phyloP scores from a whole-genome alignment of 2,888 invertebrate species.

The Urechis unicinctus region DNA sequence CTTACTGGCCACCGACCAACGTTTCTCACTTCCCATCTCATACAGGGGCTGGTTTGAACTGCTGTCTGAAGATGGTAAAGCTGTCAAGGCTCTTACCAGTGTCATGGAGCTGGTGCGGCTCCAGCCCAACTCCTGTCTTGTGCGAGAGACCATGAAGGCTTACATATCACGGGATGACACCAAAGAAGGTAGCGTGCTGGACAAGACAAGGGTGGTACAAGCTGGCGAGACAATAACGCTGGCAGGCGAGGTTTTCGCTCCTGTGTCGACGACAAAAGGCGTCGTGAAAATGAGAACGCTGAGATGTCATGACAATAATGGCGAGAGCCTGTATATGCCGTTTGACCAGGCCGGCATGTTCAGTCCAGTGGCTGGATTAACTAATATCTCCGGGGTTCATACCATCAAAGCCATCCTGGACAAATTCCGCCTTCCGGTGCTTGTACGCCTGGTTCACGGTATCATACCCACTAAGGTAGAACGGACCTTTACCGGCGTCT shows the following conservation, averaged over 20 bases:
- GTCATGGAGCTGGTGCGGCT: constrained; percentile 69
- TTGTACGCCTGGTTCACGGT: constrained; percentile 85
- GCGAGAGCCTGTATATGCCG: constrained; percentile 74
- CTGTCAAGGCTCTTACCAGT: constrained; percentile 81
- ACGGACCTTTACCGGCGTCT: constrained; percentile 37
- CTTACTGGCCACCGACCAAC: constrained; percentile 33
- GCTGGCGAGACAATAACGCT: constrained; percentile 45
- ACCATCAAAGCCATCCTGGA: constrained; percentile 79
- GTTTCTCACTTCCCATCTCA: constrained; percentile 82
- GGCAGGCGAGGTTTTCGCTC: constrained; percentile 30
- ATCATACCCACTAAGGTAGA: constrained; percentile 65
- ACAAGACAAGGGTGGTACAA: constrained; percentile 26
- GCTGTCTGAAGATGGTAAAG: constrained; percentile 85
- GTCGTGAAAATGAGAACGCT: constrained; percentile 56
- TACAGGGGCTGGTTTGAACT: constrained; percentile 91
- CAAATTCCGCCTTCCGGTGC: constrained; percentile 78
- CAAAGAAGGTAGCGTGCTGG: constrained; percentile 1
- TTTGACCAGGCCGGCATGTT: constrained; percentile 85
- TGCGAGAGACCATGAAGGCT: constrained; percentile 55
- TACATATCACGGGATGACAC: too few species aligned
- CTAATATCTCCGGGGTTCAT: constrained; percentile 91
- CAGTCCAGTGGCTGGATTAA: constrained; percentile 85
- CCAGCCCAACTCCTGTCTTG: constrained; percentile 59
- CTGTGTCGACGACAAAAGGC: constrained; percentile 23
- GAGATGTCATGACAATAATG: constrained; percentile 78